Percentiles rank a stretch among this genome's conserved stretches.
These are phyloP conservation scores for Antennarius striatus DNA, from an alignment of 2,113 vertebrate species.

Conservation along the genomic window DNA sequence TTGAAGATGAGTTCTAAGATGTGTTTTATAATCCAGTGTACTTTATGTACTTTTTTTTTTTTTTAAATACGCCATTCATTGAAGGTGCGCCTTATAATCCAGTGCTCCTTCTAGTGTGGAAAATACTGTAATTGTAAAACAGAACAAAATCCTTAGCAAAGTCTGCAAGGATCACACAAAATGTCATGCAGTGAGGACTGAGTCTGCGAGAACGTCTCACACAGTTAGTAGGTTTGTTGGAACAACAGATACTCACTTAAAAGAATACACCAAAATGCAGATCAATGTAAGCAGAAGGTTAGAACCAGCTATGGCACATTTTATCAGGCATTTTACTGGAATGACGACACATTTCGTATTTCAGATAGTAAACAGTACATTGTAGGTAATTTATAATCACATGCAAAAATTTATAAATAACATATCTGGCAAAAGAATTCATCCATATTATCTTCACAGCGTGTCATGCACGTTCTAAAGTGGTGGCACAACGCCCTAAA, in stretches of 20 bases:
- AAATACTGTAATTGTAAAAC: background rate
- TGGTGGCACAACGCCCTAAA: slow-evolving; percentile 32
- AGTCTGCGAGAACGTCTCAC: background rate
- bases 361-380: slow-evolving; percentile 7
- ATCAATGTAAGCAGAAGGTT: background rate
- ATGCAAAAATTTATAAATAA: slow-evolving; percentile 46
- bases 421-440: slow-evolving; percentile 48
- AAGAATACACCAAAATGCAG: slow-evolving; percentile 7
- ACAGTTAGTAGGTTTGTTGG: background rate
- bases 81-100: too few species aligned
- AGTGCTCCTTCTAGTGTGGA: too few species aligned
- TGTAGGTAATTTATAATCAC: slow-evolving; percentile 1
- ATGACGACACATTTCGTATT: slow-evolving; percentile 14
- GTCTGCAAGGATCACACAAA: slow-evolving; percentile 1
- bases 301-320: slow-evolving; percentile 52
- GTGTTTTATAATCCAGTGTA: too few species aligned
- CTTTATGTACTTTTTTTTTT: too few species aligned
- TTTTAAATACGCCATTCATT: too few species aligned
- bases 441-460: slow-evolving; percentile 52
- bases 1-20: too few species aligned
- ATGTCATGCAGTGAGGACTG: slow-evolving; percentile 48
- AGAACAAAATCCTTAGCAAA: background rate
- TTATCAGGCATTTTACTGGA: slow-evolving; percentile 14
- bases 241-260: slow-evolving; percentile 1
- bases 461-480: slow-evolving; percentile 52